Evolutionary conservation across 2,797 vertebrate species (phyloP), one percentile per base, ranked within the genome.

Genomic region (Gallinago nigripennis): DNA sequence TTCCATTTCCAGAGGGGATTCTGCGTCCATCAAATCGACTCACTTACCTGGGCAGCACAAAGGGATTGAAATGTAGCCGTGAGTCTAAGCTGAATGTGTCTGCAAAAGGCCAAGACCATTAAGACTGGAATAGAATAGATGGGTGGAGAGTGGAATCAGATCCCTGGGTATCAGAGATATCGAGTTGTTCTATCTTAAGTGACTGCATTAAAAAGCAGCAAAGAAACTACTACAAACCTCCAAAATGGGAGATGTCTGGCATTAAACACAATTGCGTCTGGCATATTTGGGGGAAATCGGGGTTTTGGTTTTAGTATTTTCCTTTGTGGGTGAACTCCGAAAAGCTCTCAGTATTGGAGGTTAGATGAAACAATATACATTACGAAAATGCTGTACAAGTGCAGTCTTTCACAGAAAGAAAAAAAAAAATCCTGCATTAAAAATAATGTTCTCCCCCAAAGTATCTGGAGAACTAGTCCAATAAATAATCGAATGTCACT

Each of bases 401-500:
- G 23, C 31, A 70, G 9, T n/a, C 7, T 89, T 54, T 66, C 58
- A 46, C 20, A 51, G 54, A 53, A 90, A 65, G 2, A 33, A 35
- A 56, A 37, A 17, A 17, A 21, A 18, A 53, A 41, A 15, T 24
- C 31, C 16, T 70, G 15, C 43, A 12, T 60, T 88, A 77, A 77
- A 92, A 86, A 71, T n/a, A 35, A 25, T 50, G 71, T 39, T 25
- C 46, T 30, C 8, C 24, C 46, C 10, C 15, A 23, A 94, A 95
- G 12, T 60, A 84, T 73, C 35, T 70, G 57, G 64, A 48, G 43
- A 72, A 61, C 20, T 33, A 77, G 75, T 57, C 41, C 53, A 89
- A 72, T 94, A 94, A 96, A 90, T 90, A 91, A 63, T 16, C 21
- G 19, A 54, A 48, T 71, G 73, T 92, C 73, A 68, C 80, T 57